Evolutionary conservation across 2,113 vertebrate species (phyloP), one percentile per base, ranked within the genome.

Genomic region (Pipra filicauda): DNA sequence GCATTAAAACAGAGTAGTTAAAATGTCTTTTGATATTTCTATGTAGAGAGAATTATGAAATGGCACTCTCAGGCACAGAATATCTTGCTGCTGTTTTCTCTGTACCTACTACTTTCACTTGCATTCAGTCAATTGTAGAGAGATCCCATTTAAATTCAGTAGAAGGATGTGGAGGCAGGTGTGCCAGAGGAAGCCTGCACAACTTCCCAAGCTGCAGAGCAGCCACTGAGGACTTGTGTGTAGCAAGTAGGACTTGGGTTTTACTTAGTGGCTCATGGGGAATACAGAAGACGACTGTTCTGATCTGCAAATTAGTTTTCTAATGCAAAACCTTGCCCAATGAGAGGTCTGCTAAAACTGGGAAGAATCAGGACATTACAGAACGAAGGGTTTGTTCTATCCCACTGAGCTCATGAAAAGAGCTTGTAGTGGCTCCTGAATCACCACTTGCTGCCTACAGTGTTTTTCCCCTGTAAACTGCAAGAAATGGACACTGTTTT

Each of bases 11-110:
- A 52, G 24, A 65, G n/a, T 39, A 37, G 39, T 89, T 95, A 66
- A 91, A 93, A 96, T 92, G 48, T 54, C 30, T 81, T 96, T 80
- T 92, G 41, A 65, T 94, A 72, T 65, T 92, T 85, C 31, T 81
- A 88, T 51, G 49, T 48, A 69, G 39, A 80, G 28, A 52, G 41
- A 92, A 91, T 73, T 84, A 62, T 23, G 41, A 69, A 96, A 67
- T 61, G 5, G 20, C 46, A 6, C 46, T 79, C 22, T 84, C 23
- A 24, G 70, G 83, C 54, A 43, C 33, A 78, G n/a, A 69, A 67
- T 71, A 62, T 78, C 85, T 78, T 84, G 44, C 57, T 85, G 48
- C 15, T 81, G 1, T 88, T 95, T 95, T 72, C n/a, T 54, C 28
- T 52, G 69, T 35, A 54, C 19, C 3, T 3, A 23, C 5, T 72